Conservation (phyloP, 2,797 vertebrate genomes). For the Moxostoma hubbsi region DNA sequence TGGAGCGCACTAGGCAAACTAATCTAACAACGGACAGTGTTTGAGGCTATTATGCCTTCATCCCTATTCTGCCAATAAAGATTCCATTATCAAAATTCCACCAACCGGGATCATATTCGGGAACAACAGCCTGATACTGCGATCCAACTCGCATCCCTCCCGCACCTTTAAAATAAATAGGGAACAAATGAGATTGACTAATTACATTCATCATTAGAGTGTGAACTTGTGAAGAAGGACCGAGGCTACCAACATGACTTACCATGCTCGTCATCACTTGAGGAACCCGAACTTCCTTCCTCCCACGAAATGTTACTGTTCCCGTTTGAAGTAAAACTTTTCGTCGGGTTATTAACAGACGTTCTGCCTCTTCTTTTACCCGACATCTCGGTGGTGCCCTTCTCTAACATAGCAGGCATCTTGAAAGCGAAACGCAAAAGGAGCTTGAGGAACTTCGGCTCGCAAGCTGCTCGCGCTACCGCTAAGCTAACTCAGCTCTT, state of each 20-base stretch:
- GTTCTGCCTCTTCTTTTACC: slow-evolving; percentile 88
- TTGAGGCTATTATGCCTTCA: slow-evolving; percentile 61
- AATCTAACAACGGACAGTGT: slow-evolving; percentile 61
- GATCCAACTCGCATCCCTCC: slow-evolving; percentile 91
- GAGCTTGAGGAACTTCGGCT: slow-evolving; percentile 52
- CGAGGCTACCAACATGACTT: slow-evolving; percentile 78
- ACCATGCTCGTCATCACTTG: slow-evolving; percentile 95
- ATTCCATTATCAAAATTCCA: slow-evolving; percentile 37
- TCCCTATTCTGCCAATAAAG: slow-evolving; percentile 33
- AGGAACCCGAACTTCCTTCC: slow-evolving; percentile 91
- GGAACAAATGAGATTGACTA: neutral
- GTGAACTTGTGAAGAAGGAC: slow-evolving; percentile 55
- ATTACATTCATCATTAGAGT: slow-evolving; percentile 37
- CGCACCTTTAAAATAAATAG: slow-evolving; percentile 74
- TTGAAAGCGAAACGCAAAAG: slow-evolving; percentile 21
- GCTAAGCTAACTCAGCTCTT: slow-evolving; percentile 56
- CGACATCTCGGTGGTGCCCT: slow-evolving; percentile 84
- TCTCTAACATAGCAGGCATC: slow-evolving; percentile 92
- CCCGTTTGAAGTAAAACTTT: slow-evolving; percentile 86
- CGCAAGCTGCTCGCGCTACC: slow-evolving; percentile 46
- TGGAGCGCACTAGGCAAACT: slow-evolving; percentile 22
- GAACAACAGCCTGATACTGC: slow-evolving; percentile 91
- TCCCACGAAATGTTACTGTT: slow-evolving; percentile 86
- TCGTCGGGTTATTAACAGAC: slow-evolving; percentile 73
- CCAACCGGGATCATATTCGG: slow-evolving; percentile 91